Percentiles rank a stretch among this genome's conserved stretches.
Conservation (phyloP, 2,888 invertebrate genomes). For the Acrobasis suavella region DNA sequence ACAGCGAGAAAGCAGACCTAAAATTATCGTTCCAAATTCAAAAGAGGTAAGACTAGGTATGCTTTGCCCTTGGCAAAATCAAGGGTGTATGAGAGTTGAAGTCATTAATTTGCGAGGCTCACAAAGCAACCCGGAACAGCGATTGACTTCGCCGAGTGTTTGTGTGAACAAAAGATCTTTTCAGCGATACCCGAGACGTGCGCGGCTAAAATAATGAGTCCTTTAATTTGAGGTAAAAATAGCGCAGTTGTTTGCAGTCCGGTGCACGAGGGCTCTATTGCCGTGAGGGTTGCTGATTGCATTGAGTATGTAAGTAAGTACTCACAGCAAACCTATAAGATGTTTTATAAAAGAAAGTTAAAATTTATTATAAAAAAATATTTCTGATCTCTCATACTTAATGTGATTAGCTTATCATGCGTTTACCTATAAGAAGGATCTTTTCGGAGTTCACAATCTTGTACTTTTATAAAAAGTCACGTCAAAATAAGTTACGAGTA, state of each 20-base stretch:
- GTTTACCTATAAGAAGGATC: too few species aligned
- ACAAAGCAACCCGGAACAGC: constrained; percentile 61
- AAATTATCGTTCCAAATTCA: not conserved
- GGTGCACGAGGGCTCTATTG: not conserved
- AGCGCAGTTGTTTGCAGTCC: not conserved
- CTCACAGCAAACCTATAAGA: too few species aligned
- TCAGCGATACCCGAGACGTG: constrained; percentile 63
- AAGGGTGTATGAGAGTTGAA: constrained; percentile 44
- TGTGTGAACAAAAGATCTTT: constrained; percentile 74
- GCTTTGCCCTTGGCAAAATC: constrained; percentile 19
- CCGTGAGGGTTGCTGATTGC: not conserved
- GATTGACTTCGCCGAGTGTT: constrained; percentile 78
- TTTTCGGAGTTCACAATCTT: too few species aligned
- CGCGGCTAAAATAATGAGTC: constrained; percentile 71
- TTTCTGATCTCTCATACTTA: too few species aligned
- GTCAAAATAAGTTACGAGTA: not conserved
- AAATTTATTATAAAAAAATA: too few species aligned
- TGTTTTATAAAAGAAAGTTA: too few species aligned
- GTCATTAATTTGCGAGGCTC: constrained; percentile 75
- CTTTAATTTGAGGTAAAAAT: constrained; percentile 59
- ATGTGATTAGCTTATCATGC: too few species aligned
- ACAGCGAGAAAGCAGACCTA: not conserved
- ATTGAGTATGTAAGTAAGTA: not conserved
- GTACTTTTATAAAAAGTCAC: not conserved
- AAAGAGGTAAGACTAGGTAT: not conserved